A percentile compares a stretch with the other conserved stretches of the same genome.
These are phyloP conservation scores for Abrostola tripartita DNA, from an alignment of 2,888 invertebrate genomes.

Conservation along the genomic window DNA sequence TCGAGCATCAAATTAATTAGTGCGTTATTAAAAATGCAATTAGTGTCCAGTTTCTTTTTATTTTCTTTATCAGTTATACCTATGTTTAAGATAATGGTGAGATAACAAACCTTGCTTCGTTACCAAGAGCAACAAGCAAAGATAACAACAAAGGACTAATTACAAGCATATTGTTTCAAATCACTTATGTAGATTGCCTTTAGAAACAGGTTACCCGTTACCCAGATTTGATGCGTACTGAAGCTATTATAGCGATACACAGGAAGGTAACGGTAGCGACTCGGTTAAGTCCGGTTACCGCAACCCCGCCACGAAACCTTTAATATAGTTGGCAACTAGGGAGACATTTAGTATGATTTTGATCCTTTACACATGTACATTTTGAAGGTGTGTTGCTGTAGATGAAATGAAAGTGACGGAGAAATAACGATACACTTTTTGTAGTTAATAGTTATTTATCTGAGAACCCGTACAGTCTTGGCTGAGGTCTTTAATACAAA, in stretches of 20 bases:
- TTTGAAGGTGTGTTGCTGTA: slow-evolving; percentile 2
- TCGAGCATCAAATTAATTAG: slow-evolving; percentile 6
- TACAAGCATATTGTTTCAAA: slow-evolving; percentile 35
- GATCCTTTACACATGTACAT: slow-evolving; percentile 15
- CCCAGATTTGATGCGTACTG: slow-evolving; percentile 30
- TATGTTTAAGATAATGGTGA: no score
- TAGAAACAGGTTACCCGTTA: slow-evolving; percentile 41
- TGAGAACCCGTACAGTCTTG: no score
- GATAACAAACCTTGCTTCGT: neutral
- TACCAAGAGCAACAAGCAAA: neutral
- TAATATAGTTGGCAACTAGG: slow-evolving; percentile 34
- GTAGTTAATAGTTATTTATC: no score
- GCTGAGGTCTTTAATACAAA: no score
- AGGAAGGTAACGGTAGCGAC: slow-evolving; percentile 27
- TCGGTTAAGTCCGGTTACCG: slow-evolving; percentile 31
- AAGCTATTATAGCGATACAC: slow-evolving; percentile 33
- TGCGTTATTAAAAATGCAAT: no score
- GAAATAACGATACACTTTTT: neutral
- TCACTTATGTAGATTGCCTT: slow-evolving; percentile 36
- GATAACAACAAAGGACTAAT: slow-evolving; percentile 20
- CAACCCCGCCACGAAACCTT: slow-evolving; percentile 31
- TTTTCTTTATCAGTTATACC: no score
- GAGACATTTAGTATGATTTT: slow-evolving; percentile 31
- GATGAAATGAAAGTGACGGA: slow-evolving; percentile 4
- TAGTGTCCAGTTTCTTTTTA: no score